Evolutionary conservation across 2,797 vertebrate species (phyloP).

Genomic region (Remorina albescens): DNA sequence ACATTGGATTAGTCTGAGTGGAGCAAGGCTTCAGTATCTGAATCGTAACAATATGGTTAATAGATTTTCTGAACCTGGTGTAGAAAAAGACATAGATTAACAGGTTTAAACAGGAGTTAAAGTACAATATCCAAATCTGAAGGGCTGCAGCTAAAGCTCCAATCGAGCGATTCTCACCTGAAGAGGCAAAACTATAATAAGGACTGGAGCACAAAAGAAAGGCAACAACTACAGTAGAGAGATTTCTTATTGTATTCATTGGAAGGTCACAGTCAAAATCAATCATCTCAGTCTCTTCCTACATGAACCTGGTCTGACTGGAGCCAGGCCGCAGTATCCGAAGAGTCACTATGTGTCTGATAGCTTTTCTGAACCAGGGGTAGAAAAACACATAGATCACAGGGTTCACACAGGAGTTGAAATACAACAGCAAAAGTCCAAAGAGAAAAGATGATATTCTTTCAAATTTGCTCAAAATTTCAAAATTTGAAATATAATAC

Average conservation of each 20-base stretch:
- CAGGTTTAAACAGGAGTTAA: conserved; percentile 64
- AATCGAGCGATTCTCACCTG: not conserved
- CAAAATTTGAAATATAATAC: conserved; percentile 54
- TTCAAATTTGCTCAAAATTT: no score
- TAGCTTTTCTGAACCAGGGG: no score
- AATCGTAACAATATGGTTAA: conserved; percentile 7
- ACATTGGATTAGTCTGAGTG: not conserved
- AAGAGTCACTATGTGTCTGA: no score
- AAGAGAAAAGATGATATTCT: conserved; percentile 16
- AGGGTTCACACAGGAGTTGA: no score
- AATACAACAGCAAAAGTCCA: conserved; percentile 64
- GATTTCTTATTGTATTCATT: no score
- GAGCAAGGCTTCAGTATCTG: conserved; percentile 19
- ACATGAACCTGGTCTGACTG: no score
- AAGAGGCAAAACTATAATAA: conserved; percentile 53
- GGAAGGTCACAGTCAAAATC: no score
- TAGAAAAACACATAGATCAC: no score
- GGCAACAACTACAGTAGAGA: conserved; percentile 37
- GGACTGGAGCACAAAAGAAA: conserved; percentile 70
- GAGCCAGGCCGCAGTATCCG: no score
- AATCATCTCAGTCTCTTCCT: no score
- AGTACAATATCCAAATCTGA: conserved; percentile 66
- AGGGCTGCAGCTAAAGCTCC: conserved; percentile 9
- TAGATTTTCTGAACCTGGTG: conserved; percentile 13
- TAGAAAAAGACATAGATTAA: conserved; percentile 18